These are phyloP conservation scores for Dipodomys merriami DNA, from an alignment of 2,113 vertebrate species.

Conservation along the genomic window DNA sequence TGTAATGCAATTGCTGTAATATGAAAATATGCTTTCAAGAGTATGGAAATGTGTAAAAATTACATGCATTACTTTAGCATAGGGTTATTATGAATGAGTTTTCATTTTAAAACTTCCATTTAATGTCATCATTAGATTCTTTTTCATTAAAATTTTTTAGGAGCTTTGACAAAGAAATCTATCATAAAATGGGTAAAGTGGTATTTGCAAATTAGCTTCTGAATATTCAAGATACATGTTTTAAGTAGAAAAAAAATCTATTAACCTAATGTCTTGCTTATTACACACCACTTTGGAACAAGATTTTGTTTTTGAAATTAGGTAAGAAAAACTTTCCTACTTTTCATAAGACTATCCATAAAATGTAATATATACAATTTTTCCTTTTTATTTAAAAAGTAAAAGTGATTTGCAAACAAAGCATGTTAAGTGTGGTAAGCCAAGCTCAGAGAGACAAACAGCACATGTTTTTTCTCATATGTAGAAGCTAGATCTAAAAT, in stretches of 20 bases:
- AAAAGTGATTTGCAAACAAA: no score
- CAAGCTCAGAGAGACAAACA: no score
- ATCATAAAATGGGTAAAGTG: conserved; percentile 47
- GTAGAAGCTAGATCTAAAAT: no score
- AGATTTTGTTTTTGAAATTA: conserved; percentile 56
- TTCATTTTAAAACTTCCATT: conserved; percentile 65
- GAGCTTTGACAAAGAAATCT: conserved; percentile 43
- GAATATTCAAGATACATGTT: conserved; percentile 50
- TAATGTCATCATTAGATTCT: conserved; percentile 59
- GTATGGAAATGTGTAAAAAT: conserved; percentile 40
- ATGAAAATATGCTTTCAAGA: conserved; percentile 55
- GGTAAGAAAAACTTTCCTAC: conserved; percentile 43
- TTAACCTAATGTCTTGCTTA: conserved; percentile 47
- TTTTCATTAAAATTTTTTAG: conserved; percentile 60
- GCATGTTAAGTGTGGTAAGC: no score
- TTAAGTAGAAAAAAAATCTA: conserved; percentile 19
- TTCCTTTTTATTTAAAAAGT: background rate
- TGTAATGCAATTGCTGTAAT: background rate
- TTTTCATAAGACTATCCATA: conserved; percentile 49
- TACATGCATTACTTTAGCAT: conserved; percentile 46
- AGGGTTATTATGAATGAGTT: conserved; percentile 38
- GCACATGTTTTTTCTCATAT: no score
- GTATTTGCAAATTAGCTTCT: conserved; percentile 61
- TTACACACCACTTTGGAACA: conserved; percentile 49
- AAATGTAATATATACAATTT: background rate